Percentiles rank a stretch among this genome's conserved stretches.
These are phyloP conservation scores for Neopipo cinnamomea DNA, from an alignment of 2,113 vertebrate species.

Conservation along the genomic window DNA sequence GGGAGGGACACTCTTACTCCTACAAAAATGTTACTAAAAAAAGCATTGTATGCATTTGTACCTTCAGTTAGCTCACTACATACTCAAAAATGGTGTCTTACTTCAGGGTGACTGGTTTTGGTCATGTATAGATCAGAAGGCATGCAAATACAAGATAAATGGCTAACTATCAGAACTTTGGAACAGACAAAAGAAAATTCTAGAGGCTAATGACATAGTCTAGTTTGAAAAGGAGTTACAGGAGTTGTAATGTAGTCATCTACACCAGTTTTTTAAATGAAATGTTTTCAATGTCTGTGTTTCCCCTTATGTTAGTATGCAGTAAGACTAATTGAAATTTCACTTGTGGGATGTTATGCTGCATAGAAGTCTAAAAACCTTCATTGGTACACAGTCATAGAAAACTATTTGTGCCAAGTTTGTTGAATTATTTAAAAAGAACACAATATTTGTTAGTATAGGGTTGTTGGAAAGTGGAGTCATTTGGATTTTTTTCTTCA, in stretches of 20 bases:
- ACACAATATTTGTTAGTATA: background rate
- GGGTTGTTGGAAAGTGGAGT: background rate
- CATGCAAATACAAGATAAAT: background rate
- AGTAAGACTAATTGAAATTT: background rate
- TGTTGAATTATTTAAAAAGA: background rate
- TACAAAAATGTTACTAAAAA: background rate
- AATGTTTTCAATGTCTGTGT: background rate
- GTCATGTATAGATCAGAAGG: background rate
- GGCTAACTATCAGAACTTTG: background rate
- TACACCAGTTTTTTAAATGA: background rate
- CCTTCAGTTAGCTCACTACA: background rate
- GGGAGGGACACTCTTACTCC: background rate
- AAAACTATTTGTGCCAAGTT: background rate
- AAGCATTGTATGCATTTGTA: background rate
- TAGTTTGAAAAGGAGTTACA: background rate
- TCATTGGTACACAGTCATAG: background rate
- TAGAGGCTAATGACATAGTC: background rate
- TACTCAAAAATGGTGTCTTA: background rate
- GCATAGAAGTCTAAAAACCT: background rate
- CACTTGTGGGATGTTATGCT: background rate
- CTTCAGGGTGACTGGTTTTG: background rate
- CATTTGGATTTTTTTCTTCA: background rate
- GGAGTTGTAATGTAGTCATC: background rate
- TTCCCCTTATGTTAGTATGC: background rate
- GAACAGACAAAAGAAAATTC: background rate